phyloP scores from a whole-genome alignment of 2,797 vertebrate species.

The Syndactyla subalaris region DNA sequence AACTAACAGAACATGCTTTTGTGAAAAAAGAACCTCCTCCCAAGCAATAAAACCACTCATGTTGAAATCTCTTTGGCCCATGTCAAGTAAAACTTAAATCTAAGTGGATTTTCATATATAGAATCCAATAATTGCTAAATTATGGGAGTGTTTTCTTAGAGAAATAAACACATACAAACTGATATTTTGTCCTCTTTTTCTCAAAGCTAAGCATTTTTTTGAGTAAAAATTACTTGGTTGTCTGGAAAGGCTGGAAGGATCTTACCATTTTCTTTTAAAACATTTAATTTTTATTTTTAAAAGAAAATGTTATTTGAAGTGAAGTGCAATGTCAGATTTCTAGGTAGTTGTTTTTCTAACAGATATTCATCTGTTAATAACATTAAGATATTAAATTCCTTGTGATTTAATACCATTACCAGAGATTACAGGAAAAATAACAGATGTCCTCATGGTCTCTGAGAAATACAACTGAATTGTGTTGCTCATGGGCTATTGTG shows the following conservation, averaged over 20 bases:
- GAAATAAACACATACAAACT: not conserved
- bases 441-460: not conserved
- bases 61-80: not conserved
- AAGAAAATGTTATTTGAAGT: not conserved
- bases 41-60: not conserved
- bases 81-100: not conserved
- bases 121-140: not conserved
- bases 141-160: not conserved
- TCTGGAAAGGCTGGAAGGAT: not conserved
- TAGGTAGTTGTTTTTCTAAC: not conserved
- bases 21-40: not conserved
- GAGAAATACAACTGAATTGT: not conserved
- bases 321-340: not conserved
- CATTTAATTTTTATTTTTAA: not conserved
- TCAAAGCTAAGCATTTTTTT: not conserved
- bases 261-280: not conserved
- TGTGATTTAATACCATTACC: not conserved
- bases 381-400: not conserved
- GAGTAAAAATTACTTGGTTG: not conserved
- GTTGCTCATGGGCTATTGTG: not conserved
- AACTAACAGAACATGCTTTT: not conserved
- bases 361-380: not conserved
- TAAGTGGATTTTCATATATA: not conserved
- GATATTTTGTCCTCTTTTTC: not conserved
- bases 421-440: not conserved